Evolutionary conservation across 1,140 invertebrate species (phyloP), one percentile per base, ranked within the genome.

Genomic region (Sipha flava): DNA sequence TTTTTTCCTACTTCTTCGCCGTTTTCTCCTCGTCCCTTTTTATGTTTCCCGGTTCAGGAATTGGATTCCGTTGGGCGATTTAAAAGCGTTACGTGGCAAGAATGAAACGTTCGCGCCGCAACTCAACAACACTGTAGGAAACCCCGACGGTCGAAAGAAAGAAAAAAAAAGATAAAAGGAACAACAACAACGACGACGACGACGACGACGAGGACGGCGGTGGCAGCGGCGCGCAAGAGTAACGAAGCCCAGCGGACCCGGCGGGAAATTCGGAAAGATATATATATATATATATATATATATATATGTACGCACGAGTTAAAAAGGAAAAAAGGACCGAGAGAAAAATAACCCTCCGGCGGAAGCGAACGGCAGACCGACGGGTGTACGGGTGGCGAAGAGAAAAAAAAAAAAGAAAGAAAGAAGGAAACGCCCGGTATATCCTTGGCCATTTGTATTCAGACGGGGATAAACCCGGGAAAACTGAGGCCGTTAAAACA

Each of bases 381-480:
- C 0, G 26, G 43, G 68, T 59, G 49, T 7, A 23, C 1, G 45
- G 47, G 34, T 29, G 18, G 59, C 14, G 40, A 29, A 9, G 23
- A 6, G 49, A 52, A 23, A 34, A 4, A 14, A n/a, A 59, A 16
- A 64, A 37, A 31, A 6, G 23, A 26, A 73, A 52, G 70, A 31
- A 52, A n/a, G 10, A 21, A 73, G 70, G 47, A 77, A 77, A 77
- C 72, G 29, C 72, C 14, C 34, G 72, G 72, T 40, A 37, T 57
- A 77, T 77, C 72, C 52, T 77, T 16, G 72, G 72, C 72, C 72
- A 77, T 77, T 77, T 77, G 72, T 77, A 77, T 77, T 77, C 72
- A 77, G 72, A 77, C 72, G 72, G 49, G 72, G 72, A 77, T 54
- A 77, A 77, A 16, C 49, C 72, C 47, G 72, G 31, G 49, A 40